Evolutionary conservation across 2,888 invertebrate genomes (phyloP), one percentile per base, ranked within the genome.

Genomic region (Clivina fossor): DNA sequence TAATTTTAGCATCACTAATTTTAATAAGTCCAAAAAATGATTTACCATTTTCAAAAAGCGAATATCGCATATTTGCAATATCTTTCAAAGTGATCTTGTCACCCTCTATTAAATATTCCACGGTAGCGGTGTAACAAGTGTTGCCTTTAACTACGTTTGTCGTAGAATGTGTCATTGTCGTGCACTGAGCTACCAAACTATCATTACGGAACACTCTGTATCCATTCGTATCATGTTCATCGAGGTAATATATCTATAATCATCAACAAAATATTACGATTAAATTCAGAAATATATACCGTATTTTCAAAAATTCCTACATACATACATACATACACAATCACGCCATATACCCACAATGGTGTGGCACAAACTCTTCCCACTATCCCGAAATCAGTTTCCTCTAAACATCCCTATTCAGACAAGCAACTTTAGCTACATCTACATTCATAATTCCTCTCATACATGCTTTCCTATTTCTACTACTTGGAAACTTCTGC

Each of bases 1-100:
- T 66, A 35, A 60, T 58, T 59, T 67, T 72, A 20, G 69, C 58
- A 62, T 84, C 84, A 11, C 82, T 83, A n/a, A 88, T 73, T 71
- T 86, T 88, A 48, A 88, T 79, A n/a, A 88, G 77, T 26, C 90
- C 91, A 63, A 90, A 89, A 76, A 89, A 91, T 64, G 89, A 90
- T 69, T 89, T 89, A 61, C 87, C 87, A 1, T 81, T 79, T 65
- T 85, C 81, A 75, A 88, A 85, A 40, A 87, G 72, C 0, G 85
- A 83, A 68, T 83, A 85, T 43, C 85, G 73, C 41, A 81, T 79
- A 9, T 83, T 81, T 11, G 82, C 82, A 1, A 89, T 80, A 65
- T 91, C 90, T 48, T 82, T 80, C 8, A 91, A 72, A 3, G 83
- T 80, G 9, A 91, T 73, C 15, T 75, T 77, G 66, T 91, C 90